These are phyloP conservation scores for Diarsia rubi DNA, from an alignment of 2,888 invertebrate genomes.

Conservation along the genomic window DNA sequence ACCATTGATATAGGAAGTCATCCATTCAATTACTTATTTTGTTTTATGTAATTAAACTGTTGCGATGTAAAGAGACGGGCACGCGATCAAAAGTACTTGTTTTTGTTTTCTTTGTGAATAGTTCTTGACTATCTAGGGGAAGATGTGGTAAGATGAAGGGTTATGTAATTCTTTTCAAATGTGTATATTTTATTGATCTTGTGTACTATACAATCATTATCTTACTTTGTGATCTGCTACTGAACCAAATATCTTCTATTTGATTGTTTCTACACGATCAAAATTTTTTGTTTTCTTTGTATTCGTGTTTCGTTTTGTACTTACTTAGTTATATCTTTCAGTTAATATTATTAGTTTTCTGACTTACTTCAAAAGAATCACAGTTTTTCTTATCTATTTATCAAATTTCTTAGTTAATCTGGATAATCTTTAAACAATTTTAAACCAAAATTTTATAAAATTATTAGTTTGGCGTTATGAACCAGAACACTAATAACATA, in stretches of 20 bases:
- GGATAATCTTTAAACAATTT: neutral
- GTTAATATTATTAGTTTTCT: neutral
- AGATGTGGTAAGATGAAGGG: conserved; percentile 30
- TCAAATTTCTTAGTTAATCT: neutral
- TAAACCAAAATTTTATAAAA: neutral
- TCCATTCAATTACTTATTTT: conserved; percentile 64
- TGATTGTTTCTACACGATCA: neutral
- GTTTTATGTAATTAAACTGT: conserved; percentile 65
- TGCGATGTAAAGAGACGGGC: conserved; percentile 55
- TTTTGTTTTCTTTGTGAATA: conserved; percentile 40
- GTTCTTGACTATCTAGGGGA: conserved; percentile 14
- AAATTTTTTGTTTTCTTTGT: conserved; percentile 9
- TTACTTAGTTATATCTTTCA: neutral
- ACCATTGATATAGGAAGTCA: conserved; percentile 59
- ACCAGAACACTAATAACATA: neutral
- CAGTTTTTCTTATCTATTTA: neutral
- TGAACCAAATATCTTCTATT: conserved; percentile 2
- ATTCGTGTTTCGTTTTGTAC: neutral
- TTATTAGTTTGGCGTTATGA: neutral
- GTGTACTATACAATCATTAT: conserved; percentile 22
- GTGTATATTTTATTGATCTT: conserved; percentile 35
- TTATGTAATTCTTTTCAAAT: conserved; percentile 33
- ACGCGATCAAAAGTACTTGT: conserved; percentile 61
- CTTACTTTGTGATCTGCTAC: conserved; percentile 33
- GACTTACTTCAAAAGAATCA: neutral